Percentiles rank a stretch among this genome's conserved stretches.
Evolutionary conservation across 2,888 invertebrate species (phyloP).

Genomic region (Stictocephala bisonia): DNA sequence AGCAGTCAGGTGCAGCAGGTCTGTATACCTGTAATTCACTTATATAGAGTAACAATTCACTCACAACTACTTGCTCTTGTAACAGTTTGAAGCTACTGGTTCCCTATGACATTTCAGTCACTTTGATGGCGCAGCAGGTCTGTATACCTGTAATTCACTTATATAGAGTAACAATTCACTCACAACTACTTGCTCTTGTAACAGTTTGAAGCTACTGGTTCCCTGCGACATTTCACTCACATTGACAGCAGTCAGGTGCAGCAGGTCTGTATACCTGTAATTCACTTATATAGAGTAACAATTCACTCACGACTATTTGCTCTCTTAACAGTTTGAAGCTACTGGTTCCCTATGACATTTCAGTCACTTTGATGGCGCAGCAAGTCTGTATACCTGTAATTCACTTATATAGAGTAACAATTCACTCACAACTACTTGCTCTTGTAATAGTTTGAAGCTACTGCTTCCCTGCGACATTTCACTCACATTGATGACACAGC

Average conservation of each 20-base stretch:
- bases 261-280: constrained; percentile 52
- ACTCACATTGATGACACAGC: too few relatives aligned
- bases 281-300: neutral
- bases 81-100: too few relatives aligned
- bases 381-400: constrained; percentile 52
- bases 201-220: constrained; percentile 29
- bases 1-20: constrained; percentile 54
- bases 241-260: constrained; percentile 53
- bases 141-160: too few relatives aligned
- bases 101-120: too few relatives aligned
- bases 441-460: constrained; percentile 39
- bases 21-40: constrained; percentile 48
- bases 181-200: constrained; percentile 45
- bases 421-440: too few relatives aligned
- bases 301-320: too few relatives aligned
- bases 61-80: too few relatives aligned
- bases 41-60: too few relatives aligned
- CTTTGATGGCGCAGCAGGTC: too few relatives aligned
- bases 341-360: constrained; percentile 35
- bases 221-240: constrained; percentile 46
- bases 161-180: too few relatives aligned
- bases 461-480: constrained; percentile 41
- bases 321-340: constrained; percentile 39
- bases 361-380: constrained; percentile 51
- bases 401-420: neutral